phyloP scores from a whole-genome alignment of 2,888 invertebrate genomes.

The Clitarchus hookeri region DNA sequence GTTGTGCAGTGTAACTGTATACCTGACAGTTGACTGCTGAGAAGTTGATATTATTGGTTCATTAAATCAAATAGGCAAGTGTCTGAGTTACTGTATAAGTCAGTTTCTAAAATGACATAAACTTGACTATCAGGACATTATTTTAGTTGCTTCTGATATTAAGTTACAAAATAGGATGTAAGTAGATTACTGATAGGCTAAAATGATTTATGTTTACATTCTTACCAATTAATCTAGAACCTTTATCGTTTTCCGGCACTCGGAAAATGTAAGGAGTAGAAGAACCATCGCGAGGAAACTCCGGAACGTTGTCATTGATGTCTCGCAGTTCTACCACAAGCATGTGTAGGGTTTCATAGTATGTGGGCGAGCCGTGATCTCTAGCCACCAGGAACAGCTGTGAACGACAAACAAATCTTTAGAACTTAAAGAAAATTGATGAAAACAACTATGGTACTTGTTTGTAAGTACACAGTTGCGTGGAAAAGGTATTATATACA shows the following conservation, averaged over 20 bases:
- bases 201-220: neutral
- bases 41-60: too few relatives aligned
- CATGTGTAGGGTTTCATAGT: constrained; percentile 76
- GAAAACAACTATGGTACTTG: too few relatives aligned
- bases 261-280: constrained; percentile 69
- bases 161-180: too few relatives aligned
- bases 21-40: too few relatives aligned
- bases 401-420: neutral
- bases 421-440: neutral
- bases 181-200: too few relatives aligned
- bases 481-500: too few relatives aligned
- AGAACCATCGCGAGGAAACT: constrained; percentile 64
- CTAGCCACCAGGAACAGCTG: constrained; percentile 79
- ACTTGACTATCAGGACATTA: too few relatives aligned
- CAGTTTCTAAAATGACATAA: neutral
- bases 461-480: too few relatives aligned
- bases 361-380: constrained; percentile 81
- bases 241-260: constrained; percentile 71
- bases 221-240: constrained; percentile 67
- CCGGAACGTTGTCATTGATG: constrained; percentile 80
- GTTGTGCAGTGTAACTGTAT: too few relatives aligned
- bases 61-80: too few relatives aligned
- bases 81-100: neutral
- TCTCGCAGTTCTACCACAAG: constrained; percentile 77
- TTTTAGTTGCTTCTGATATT: too few relatives aligned